Base-by-base conservation (phyloP, 2,113 vertebrate species). In the Periophthalmus modestus region DNA sequence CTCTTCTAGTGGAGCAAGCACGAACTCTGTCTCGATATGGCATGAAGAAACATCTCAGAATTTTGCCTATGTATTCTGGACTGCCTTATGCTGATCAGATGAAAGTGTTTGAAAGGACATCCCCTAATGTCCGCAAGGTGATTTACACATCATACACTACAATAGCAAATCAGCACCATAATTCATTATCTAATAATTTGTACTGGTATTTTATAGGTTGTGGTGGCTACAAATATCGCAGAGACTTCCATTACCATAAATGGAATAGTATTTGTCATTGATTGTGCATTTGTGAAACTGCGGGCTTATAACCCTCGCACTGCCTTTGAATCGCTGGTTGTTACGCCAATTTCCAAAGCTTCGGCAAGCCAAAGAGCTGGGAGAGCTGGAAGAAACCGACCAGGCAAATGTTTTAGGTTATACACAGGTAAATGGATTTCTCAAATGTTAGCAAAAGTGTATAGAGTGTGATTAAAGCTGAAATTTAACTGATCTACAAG, bases 161-260 rank as follows among this genome's bases (percentile, higher is more conserved):
- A 36, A 3, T 34, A 13, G 14, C 59, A 18, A 10, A 33, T 34
- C 15, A 18, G 19, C 16, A 34, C 59, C 28, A 34, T 7, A 3
- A 34, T 18, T 28, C 15, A 43, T 36, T 39, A 19, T 7, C 4
- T 39, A 9, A n/a, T 39, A 11, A 9, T 65, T 39, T 65, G 4
- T 43, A 39, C 7, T 43, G 62, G 19, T 19, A n/a, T 65, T 36
- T 72, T 48, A 5, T 85, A 99, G 98, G 95, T 99, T 83, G 95
- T 99, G 18, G 96, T 99, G 2, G 97, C 97, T 39, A 99, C 98
- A n/a, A 99, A 99, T 75, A 94, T 99, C 24, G 98, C 98, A 0
- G 98, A 99, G 92, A 97, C 98, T 1, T 99, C 98, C 73, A 96
- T 99, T 83, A 99, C 98, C 0, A 95, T 99, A 33, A 97, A 95